Evolutionary conservation across 2,888 invertebrate genomes (phyloP).

Genomic region (Mesopsocus fuscifrons): DNA sequence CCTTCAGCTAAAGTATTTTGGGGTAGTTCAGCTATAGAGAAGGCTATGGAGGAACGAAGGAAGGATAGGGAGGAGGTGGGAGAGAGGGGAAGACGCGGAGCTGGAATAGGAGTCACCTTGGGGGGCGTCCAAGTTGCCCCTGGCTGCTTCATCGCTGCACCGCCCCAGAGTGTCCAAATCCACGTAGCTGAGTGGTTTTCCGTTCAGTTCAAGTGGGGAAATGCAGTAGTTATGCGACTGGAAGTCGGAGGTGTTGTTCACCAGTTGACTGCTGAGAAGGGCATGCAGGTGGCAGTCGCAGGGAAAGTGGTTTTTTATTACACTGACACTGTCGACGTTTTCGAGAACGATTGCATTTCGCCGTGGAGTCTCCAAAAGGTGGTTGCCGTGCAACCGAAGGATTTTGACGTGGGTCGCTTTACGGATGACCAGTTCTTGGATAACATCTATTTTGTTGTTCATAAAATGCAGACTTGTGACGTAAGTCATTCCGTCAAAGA

Average conservation of each 20-base stretch:
- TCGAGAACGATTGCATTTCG: conserved; percentile 46
- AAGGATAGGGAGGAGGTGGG: too few relatives aligned
- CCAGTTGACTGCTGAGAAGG: conserved; percentile 54
- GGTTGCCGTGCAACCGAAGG: conserved; percentile 62
- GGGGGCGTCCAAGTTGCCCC: conserved; percentile 33
- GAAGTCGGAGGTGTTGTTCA: conserved; percentile 44
- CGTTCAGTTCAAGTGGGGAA: conserved; percentile 66
- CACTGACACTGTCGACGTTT: conserved; percentile 49
- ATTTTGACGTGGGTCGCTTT: conserved; percentile 49
- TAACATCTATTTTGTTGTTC: conserved; percentile 69
- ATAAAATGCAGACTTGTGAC: conserved; percentile 55
- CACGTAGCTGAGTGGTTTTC: conserved; percentile 48
- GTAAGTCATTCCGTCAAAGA: conserved; percentile 54
- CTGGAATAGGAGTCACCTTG: background rate
- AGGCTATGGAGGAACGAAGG: too few relatives aligned
- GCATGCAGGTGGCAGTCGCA: conserved; percentile 72
- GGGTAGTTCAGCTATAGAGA: background rate
- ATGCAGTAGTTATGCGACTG: conserved; percentile 64
- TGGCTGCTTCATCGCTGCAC: conserved; percentile 46
- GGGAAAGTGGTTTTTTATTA: conserved; percentile 64
- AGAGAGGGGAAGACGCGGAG: too few relatives aligned
- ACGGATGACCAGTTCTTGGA: conserved; percentile 53
- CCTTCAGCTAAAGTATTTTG: too few relatives aligned
- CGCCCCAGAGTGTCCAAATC: conserved; percentile 43
- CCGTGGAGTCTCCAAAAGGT: conserved; percentile 56